Percentiles rank a stretch among this genome's conserved stretches.
Evolutionary conservation across 2,113 vertebrate genomes (phyloP).

Genomic region (Picathartes gymnocephalus): DNA sequence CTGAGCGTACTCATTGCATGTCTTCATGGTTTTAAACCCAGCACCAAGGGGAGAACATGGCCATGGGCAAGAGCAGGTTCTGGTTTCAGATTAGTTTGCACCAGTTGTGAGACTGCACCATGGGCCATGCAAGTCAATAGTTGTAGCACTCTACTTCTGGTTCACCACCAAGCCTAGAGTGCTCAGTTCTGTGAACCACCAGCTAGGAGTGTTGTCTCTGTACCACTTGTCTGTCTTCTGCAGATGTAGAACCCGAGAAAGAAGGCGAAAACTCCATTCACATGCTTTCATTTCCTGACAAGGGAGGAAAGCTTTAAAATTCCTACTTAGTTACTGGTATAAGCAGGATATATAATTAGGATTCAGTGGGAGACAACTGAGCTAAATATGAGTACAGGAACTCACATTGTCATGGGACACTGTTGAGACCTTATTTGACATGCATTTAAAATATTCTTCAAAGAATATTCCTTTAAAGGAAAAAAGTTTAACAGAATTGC

Average conservation of each 20-base stretch:
- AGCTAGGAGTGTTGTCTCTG: not conserved
- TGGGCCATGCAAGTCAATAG: not conserved
- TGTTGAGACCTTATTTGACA: not conserved
- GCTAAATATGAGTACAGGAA: not conserved
- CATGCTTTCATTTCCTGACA: not conserved
- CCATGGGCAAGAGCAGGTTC: not conserved
- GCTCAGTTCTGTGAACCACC: not conserved
- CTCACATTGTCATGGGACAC: not conserved
- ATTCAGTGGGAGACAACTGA: not conserved
- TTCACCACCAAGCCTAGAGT: not conserved
- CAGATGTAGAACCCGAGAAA: not conserved
- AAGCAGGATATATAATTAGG: not conserved
- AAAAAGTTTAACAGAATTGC: not conserved
- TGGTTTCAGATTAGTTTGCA: not conserved
- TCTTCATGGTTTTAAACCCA: not conserved
- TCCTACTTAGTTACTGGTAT: not conserved
- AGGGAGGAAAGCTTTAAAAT: not conserved
- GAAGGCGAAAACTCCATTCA: not conserved
- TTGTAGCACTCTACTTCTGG: not conserved
- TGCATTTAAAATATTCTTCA: not conserved
- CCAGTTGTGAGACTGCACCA: not conserved
- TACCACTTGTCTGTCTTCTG: not conserved
- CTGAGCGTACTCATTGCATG: not conserved
- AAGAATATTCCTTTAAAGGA: not conserved
- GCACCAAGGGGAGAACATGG: not conserved